Evolutionary conservation across 2,888 invertebrate genomes (phyloP).

Genomic region (Rhamphomyia laevipes): DNA sequence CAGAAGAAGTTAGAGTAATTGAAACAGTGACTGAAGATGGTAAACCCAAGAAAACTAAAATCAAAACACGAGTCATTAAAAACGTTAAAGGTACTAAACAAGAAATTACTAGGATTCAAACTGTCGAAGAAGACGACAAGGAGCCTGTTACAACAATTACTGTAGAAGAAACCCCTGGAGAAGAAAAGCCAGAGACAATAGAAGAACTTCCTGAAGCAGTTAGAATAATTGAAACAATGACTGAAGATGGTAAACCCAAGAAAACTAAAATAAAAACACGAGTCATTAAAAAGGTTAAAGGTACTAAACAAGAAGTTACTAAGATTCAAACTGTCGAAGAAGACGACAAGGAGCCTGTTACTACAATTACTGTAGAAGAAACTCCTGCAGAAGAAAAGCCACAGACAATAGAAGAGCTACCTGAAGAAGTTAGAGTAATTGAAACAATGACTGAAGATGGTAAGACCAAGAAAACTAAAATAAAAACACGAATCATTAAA

Average conservation of each 20-base stretch:
- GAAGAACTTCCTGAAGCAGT: conserved; percentile 21
- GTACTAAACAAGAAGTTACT: conserved; percentile 21
- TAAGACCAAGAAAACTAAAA: conserved; percentile 20
- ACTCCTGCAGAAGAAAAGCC: conserved; percentile 17
- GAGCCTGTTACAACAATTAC: conserved; percentile 25
- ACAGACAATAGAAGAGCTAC: conserved; percentile 16
- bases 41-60: conserved; percentile 29
- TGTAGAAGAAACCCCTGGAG: conserved; percentile 16
- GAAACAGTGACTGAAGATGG: conserved; percentile 30
- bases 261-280: conserved; percentile 28
- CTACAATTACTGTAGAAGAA: conserved; percentile 19
- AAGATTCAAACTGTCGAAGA: conserved; percentile 26
- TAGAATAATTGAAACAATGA: conserved; percentile 19
- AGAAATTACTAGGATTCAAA: conserved; percentile 25
- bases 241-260: conserved; percentile 25
- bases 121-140: conserved; percentile 24
- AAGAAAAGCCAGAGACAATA: conserved; percentile 17
- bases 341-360: conserved; percentile 25
- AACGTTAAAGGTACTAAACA: conserved; percentile 15
- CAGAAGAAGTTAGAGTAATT: conserved; percentile 32
- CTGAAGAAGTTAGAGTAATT: conserved; percentile 22
- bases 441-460: conserved; percentile 29
- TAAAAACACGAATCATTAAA: conserved; percentile 18
- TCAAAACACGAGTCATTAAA: conserved; percentile 17
- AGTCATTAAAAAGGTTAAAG: conserved; percentile 17